Evolutionary conservation across 1,140 invertebrate species (phyloP).

Genomic region (Nephila pilipes): DNA sequence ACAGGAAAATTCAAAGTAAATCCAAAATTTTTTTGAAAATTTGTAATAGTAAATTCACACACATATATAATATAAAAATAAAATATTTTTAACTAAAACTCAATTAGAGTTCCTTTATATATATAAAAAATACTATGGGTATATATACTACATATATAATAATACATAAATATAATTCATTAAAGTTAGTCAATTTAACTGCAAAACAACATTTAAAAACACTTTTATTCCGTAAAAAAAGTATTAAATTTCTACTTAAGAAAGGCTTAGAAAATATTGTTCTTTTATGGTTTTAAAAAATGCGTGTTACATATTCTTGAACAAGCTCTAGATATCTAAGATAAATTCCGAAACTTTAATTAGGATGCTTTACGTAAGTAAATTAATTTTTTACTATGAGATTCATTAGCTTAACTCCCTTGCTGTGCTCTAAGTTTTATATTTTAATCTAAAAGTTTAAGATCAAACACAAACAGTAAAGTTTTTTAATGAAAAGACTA

Average conservation of each 20-base stretch:
- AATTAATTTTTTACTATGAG: constrained; percentile 52
- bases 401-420: constrained; percentile 39
- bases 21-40: no score
- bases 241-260: background rate
- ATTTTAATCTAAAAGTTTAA: constrained; percentile 69
- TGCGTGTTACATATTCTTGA: constrained; percentile 17
- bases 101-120: background rate
- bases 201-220: background rate
- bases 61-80: no score
- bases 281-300: constrained; percentile 21
- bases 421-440: constrained; percentile 36
- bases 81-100: background rate
- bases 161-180: no score
- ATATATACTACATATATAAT: no score
- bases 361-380: constrained; percentile 24
- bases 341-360: constrained; percentile 61
- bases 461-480: constrained; percentile 66
- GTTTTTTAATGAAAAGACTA: constrained; percentile 54
- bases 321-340: constrained; percentile 27
- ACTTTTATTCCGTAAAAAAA: background rate
- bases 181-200: background rate
- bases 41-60: no score
- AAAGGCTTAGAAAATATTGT: constrained; percentile 8
- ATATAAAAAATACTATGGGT: background rate
- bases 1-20: no score